Base-by-base conservation (phyloP, 1,140 invertebrate genomes). In the Gonatopus flavifemur region DNA sequence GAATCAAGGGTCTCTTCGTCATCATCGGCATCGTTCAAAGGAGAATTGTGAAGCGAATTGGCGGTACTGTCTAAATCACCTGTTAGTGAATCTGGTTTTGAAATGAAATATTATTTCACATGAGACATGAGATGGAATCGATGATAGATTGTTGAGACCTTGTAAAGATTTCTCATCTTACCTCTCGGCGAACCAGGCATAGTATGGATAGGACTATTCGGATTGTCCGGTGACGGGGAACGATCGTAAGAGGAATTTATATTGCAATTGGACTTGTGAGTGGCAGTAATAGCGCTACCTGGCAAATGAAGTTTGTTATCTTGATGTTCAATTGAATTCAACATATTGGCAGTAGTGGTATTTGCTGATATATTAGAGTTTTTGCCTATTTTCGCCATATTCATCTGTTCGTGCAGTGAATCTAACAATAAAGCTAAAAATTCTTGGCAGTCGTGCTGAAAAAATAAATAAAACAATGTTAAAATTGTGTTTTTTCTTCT, bases 381-480 rank as follows among this genome's bases (percentile, higher is more conserved):
- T 49, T 77, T 76, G 31, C 50, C 57, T 28, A 57, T 52, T 31
- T 72, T 77, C 28, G 78, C 79, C 49, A 68, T 59, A 55, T 85
- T 86, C 66, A 87, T 79, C 68, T 88, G 84, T 64, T 88, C 86
- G 57, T 88, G 85, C 9, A 89, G 70, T 10, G 83, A 83, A 59
- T 87, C 86, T 52, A 89, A 65, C 10, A 88, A 66, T 8, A 88
- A 72, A 6, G 86, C 86, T 21, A 89, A 72, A 70, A 89, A 88
- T 63, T 89, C 87, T 75, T 89, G 87, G 74, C 86, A 88, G 65
- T 88, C 87, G 62, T 88, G 86, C 84, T 88, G 64, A 24, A n/a
- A n/a, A n/a, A n/a, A n/a, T n/a, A n/a, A n/a, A n/a, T n/a, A n/a
- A n/a, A n/a, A n/a, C 64, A 71, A 52, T 39, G 21, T n/a, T n/a